phyloP scores from a whole-genome alignment of 2,888 invertebrate species.

The Rutpela maculata region DNA sequence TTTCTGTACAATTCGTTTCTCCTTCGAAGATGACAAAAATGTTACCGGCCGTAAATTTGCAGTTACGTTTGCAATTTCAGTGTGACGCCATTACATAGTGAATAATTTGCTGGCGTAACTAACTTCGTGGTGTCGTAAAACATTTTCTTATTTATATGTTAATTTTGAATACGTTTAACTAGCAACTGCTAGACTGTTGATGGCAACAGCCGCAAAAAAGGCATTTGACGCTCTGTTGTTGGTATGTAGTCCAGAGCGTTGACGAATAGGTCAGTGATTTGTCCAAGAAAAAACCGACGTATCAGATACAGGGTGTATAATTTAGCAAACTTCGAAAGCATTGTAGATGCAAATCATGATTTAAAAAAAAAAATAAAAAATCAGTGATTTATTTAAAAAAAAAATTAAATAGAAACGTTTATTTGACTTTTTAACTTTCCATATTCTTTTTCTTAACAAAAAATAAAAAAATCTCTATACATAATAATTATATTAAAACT shows the following conservation, averaged over 20 bases:
- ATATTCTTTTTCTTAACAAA: no score
- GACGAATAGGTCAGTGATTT: neutral
- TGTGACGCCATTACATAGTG: neutral
- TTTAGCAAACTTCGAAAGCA: no score
- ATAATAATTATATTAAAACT: no score
- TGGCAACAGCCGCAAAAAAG: neutral
- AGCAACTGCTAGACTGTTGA: neutral
- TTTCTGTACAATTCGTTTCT: neutral
- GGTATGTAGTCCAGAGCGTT: neutral
- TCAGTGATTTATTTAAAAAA: no score
- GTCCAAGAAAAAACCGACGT: neutral
- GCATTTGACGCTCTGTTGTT: neutral
- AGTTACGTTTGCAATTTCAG: neutral
- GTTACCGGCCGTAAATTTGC: neutral
- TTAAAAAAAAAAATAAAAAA: no score
- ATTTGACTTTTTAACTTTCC: no score
- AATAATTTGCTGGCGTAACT: neutral
- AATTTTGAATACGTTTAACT: neutral
- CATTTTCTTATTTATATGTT: neutral
- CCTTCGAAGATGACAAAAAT: neutral
- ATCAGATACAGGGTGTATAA: no score
- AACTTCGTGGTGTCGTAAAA: neutral
- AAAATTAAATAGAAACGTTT: no score
- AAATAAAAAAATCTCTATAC: no score
- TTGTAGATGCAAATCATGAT: no score